Evolutionary conservation across 2,113 vertebrate genomes (phyloP).

Genomic region (Carlito syrichta): DNA sequence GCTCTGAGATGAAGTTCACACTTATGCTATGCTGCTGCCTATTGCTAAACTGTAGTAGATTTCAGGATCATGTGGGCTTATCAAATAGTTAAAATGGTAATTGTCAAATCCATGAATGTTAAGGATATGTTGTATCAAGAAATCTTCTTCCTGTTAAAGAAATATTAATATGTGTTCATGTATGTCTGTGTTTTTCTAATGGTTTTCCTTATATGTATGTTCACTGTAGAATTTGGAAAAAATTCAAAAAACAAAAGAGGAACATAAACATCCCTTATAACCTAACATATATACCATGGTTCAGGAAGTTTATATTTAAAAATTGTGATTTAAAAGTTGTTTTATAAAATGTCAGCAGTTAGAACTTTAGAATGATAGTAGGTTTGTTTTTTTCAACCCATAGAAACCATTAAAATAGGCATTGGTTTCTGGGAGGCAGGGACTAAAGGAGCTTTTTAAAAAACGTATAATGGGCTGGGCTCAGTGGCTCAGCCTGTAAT

Average conservation of each 20-base stretch:
- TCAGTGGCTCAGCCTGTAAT: no score
- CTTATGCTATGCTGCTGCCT: not conserved
- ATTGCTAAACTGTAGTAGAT: not conserved
- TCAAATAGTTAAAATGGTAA: not conserved
- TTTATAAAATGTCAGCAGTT: not conserved
- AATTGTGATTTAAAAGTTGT: not conserved
- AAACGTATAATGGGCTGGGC: no score
- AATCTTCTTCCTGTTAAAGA: not conserved
- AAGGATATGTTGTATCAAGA: not conserved
- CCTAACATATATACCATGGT: not conserved
- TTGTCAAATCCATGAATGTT: not conserved
- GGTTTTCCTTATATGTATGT: not conserved
- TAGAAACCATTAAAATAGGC: not conserved
- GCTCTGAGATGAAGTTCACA: not conserved
- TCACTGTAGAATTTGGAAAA: not conserved
- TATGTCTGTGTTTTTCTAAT: not conserved
- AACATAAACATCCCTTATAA: not conserved
- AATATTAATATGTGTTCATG: not conserved
- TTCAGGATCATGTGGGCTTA: not conserved
- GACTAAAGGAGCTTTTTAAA: not conserved
- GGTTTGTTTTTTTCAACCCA: not conserved
- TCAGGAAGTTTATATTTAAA: not conserved
- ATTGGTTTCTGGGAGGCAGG: not conserved
- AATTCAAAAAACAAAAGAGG: not conserved
- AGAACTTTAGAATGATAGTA: not conserved